Evolutionary conservation across 1,140 invertebrate genomes (phyloP), one percentile per base, ranked within the genome.

Genomic region (Apis laboriosa): DNA sequence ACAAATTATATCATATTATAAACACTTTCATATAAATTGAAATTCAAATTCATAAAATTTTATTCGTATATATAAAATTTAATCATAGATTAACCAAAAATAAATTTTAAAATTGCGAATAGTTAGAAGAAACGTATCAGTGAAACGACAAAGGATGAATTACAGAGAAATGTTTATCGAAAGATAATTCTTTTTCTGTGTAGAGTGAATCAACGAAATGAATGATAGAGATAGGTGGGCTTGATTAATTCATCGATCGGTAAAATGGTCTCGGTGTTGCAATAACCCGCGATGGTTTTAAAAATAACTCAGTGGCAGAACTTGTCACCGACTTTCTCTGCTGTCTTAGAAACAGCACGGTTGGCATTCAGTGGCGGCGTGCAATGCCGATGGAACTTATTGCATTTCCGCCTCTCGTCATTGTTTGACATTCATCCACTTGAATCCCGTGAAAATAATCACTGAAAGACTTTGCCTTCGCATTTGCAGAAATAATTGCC

Each of bases 291-390:
- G 55, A 49, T n/a, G 3, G 13, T 79, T 43, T 79, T 71, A 79
- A 79, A 79, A 79, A 79, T 79, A 79, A 67, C 24, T 17, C 56
- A 17, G 67, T 60, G 67, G 66, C n/a, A 71, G 56, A 79, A 79
- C 43, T 79, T 79, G 56, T 79, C 77, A 79, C 77, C 55, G 77
- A 79, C 77, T 79, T 79, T 79, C 77, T 79, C 77, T 71, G 34
- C 76, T 63, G 76, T 67, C 76, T 79, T 55, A 79, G 67, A 61
- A 71, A 70, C 76, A 34, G 76, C 66, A 58, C 55, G 64, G 21
- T 15, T 58, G 51, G 76, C 53, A 68, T 78, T 78, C 76, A 58
- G 12, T 43, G 75, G 51, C 75, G 34, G 53, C 75, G 63, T 43
- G 75, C 61, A 49, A 75, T 61, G 17, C 24, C 60, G 74, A 76